Evolutionary conservation across 2,113 vertebrate genomes (phyloP).

Genomic region (Epinephelus fuscoguttatus): DNA sequence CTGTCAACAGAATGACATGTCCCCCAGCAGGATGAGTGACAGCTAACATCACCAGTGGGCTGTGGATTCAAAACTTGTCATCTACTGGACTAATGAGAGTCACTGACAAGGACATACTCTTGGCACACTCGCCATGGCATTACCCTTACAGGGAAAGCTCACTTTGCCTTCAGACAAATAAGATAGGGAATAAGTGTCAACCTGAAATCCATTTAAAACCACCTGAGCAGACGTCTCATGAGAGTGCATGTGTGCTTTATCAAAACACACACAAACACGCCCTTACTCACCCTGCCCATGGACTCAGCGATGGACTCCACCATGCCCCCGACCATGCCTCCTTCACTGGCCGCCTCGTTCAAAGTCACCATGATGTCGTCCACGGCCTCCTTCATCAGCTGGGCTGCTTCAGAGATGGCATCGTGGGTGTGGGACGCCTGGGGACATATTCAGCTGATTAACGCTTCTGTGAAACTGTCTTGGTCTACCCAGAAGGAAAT

Average conservation of each 20-base stretch:
- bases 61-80: constrained; percentile 63
- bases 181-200: constrained; percentile 29
- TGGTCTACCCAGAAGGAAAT: constrained; percentile 31
- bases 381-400: constrained; percentile 98
- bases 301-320: constrained; percentile 96
- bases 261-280: constrained; percentile 13
- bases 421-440: constrained; percentile 97
- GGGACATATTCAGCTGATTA: constrained; percentile 57
- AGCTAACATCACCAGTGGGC: constrained; percentile 59
- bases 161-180: constrained; percentile 38
- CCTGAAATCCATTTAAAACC: constrained; percentile 28
- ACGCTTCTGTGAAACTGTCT: constrained; percentile 34
- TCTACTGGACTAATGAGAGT: constrained; percentile 64
- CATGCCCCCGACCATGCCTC: constrained; percentile 97
- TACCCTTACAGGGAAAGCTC: constrained; percentile 9
- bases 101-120: constrained; percentile 53
- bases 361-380: constrained; percentile 98
- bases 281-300: constrained; percentile 91
- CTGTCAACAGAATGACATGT: constrained; percentile 46
- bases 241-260: background rate
- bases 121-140: constrained; percentile 18
- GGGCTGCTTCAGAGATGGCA: constrained; percentile 94
- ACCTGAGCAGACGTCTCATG: constrained; percentile 6
- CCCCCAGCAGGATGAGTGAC: constrained; percentile 52
- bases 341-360: constrained; percentile 97